Conservation (phyloP, 2,797 vertebrate genomes). For the Dryobates pubescens region DNA sequence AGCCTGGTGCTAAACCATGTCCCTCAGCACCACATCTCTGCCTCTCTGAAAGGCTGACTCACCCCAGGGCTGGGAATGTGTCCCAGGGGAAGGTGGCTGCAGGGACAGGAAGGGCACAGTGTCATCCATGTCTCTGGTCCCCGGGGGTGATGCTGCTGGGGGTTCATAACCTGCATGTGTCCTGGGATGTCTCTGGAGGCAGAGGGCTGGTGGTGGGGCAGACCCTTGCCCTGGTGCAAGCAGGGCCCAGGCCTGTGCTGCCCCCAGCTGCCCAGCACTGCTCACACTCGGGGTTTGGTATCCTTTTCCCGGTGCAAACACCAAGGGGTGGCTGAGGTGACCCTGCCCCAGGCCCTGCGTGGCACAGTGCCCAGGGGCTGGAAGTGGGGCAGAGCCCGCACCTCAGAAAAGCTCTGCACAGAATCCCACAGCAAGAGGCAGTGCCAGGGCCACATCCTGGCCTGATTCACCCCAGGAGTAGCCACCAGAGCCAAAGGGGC, state of each 20-base stretch:
- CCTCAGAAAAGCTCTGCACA: not conserved
- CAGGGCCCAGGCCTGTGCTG: not conserved
- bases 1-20: too few relatives aligned
- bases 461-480: rapidly evolving
- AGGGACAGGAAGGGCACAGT: not conserved
- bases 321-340: not conserved
- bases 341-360: not conserved
- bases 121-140: rapidly evolving
- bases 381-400: not conserved
- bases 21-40: too few relatives aligned
- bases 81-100: not conserved
- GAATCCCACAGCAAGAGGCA: not conserved
- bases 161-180: not conserved
- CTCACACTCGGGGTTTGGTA: not conserved
- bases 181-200: not conserved
- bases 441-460: not conserved
- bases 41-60: too few relatives aligned
- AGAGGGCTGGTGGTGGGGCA: not conserved
- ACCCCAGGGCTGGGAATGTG: rapidly evolving
- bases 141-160: rapidly evolving
- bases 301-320: not conserved
- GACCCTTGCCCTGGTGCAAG: not conserved
- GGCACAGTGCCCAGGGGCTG: not conserved
- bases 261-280: not conserved
- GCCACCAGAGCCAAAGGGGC: not conserved